Evolutionary conservation across 2,797 vertebrate species (phyloP).

Genomic region (Pterois miles): DNA sequence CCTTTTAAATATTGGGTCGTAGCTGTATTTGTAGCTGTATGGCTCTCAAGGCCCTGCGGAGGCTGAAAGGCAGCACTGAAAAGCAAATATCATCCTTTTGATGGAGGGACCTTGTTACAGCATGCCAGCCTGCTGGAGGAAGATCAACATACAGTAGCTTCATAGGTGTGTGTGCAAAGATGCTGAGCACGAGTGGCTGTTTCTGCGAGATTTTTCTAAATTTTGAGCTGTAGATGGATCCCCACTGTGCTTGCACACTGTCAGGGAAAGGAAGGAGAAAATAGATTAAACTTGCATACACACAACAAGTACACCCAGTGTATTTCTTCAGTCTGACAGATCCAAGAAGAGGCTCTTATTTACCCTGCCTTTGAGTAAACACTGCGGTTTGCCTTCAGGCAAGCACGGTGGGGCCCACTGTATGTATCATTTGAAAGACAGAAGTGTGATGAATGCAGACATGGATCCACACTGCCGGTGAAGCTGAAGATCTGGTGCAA

Average conservation of each 20-base stretch:
- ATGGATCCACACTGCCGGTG: background rate
- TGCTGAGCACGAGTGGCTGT: conserved; percentile 9
- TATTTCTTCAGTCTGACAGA: conserved; percentile 43
- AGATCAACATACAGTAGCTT: background rate
- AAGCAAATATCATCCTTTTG: conserved; percentile 34
- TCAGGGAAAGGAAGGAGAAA: conserved; percentile 41
- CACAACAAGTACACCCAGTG: conserved; percentile 20
- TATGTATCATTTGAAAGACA: conserved; percentile 36
- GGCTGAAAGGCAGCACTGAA: conserved; percentile 45
- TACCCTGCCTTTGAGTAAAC: conserved; percentile 57
- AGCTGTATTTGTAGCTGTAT: conserved; percentile 32
- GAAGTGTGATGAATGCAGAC: conserved; percentile 49
- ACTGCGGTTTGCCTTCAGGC: conserved; percentile 50
- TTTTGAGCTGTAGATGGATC: conserved; percentile 49
- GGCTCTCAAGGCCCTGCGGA: conserved; percentile 6
- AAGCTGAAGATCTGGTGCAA: conserved; percentile 9
- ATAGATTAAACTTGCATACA: conserved; percentile 40
- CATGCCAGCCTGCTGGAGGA: conserved; percentile 17
- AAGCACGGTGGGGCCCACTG: conserved; percentile 24
- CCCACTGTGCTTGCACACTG: conserved; percentile 50
- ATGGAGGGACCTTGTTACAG: conserved; percentile 31
- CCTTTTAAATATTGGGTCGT: conserved; percentile 1
- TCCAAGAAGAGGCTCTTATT: conserved; percentile 55
- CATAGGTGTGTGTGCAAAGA: conserved; percentile 1
- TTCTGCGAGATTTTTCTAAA: conserved; percentile 46